These are phyloP conservation scores for Drosophila nannoptera DNA, from an alignment of 1,140 invertebrate genomes.

Conservation along the genomic window DNA sequence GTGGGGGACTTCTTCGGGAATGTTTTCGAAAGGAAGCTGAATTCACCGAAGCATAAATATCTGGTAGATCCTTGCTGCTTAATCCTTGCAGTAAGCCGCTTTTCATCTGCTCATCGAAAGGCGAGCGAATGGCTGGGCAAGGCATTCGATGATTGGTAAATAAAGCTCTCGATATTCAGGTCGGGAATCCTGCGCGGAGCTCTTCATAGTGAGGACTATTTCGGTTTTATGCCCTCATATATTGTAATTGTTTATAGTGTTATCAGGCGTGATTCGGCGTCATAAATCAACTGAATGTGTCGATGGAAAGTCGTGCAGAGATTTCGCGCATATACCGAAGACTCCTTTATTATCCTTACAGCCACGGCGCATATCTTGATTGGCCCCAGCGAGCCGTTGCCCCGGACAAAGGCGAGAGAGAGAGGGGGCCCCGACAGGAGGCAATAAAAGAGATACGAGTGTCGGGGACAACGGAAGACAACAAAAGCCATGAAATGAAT, in stretches of 20 bases:
- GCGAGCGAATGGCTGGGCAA: no score
- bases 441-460: conserved; percentile 56
- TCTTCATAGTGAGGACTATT: neutral
- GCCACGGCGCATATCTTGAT: conserved; percentile 4
- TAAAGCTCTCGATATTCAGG: no score
- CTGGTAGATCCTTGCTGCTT: no score
- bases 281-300: conserved; percentile 13
- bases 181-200: no score
- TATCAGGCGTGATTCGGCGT: neutral
- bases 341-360: neutral
- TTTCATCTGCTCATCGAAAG: no score
- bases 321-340: no score
- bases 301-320: conserved; percentile 6
- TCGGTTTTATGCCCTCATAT: neutral
- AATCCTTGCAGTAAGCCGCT: no score
- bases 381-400: neutral
- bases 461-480: conserved; percentile 38
- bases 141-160: no score
- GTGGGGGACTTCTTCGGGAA: no score
- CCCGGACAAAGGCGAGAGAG: no score
- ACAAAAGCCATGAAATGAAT: conserved; percentile 65
- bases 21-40: no score
- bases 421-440: conserved; percentile 46
- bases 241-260: neutral
- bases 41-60: no score